A percentile compares a stretch with the other conserved stretches of the same genome.
These are phyloP conservation scores for Actinia tenebrosa DNA, from an alignment of 64 coral and sea anemone genomes.

Conservation along the genomic window DNA sequence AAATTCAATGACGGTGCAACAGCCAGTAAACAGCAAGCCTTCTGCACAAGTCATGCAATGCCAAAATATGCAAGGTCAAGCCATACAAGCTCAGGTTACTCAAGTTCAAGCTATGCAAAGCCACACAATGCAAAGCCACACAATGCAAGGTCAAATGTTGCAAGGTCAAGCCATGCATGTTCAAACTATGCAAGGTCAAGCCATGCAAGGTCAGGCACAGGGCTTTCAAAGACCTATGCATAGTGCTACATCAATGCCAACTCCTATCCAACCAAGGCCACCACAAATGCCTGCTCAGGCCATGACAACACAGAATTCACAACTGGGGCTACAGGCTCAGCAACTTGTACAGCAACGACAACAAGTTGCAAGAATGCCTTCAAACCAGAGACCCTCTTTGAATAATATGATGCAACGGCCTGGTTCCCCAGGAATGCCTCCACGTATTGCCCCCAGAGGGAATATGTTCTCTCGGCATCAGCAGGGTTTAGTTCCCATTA, in stretches of 20 bases:
- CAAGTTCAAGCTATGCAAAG: not conserved
- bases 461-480: not conserved
- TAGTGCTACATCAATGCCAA: slow-evolving; percentile 7
- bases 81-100: not conserved
- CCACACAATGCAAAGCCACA: not conserved
- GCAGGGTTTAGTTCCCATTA: slow-evolving; percentile 10
- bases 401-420: not conserved
- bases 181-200: not conserved
- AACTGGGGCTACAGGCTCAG: not conserved
- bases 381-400: not conserved
- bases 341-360: slow-evolving; percentile 21
- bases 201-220: not conserved
- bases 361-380: slow-evolving; percentile 20
- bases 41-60: not conserved
- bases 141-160: not conserved
- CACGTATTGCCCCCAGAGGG: not conserved
- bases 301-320: not conserved
- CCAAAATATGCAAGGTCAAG: too few species aligned
- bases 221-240: slow-evolving; percentile 23
- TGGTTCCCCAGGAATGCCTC: not conserved
- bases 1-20: not conserved
- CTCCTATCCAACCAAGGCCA: slow-evolving; percentile 4
- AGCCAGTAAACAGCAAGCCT: not conserved
- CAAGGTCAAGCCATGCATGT: not conserved
- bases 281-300: not conserved